These are phyloP conservation scores for Nothobranchius furzeri DNA, from an alignment of 2,113 vertebrate genomes.

Conservation along the genomic window DNA sequence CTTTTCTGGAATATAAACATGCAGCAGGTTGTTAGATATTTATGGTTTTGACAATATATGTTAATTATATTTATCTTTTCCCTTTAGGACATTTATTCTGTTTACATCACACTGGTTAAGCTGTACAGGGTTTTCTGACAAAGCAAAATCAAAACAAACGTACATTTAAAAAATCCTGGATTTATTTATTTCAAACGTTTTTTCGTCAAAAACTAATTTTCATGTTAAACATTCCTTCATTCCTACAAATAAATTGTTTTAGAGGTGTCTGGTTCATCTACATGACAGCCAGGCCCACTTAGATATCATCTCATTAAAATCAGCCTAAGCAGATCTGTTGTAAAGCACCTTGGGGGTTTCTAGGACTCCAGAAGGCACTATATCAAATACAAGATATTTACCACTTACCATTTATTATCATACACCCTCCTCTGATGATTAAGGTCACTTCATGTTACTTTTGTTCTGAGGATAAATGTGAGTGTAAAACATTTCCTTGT, in stretches of 20 bases:
- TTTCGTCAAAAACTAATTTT: not conserved
- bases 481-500: constrained; percentile 2
- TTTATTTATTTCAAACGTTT: not conserved
- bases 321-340: constrained; percentile 20
- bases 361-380: too few relatives aligned
- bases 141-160: too few relatives aligned
- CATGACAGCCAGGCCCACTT: constrained; percentile 21
- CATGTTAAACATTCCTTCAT: not conserved
- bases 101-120: too few relatives aligned
- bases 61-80: too few relatives aligned
- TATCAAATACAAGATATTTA: too few relatives aligned
- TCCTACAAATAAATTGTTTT: not conserved
- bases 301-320: constrained; percentile 50
- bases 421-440: constrained; percentile 4
- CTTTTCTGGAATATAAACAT: not conserved
- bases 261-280: constrained; percentile 6
- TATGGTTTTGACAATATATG: too few relatives aligned
- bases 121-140: too few relatives aligned
- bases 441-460: constrained; percentile 20
- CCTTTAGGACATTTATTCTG: too few relatives aligned
- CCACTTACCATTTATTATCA: too few relatives aligned
- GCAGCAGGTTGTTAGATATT: not conserved
- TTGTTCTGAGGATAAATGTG: constrained; percentile 19
- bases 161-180: too few relatives aligned
- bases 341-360: too few relatives aligned